These are phyloP conservation scores for Cepaea nemoralis DNA, from an alignment of 1,140 invertebrate species.

Conservation along the genomic window DNA sequence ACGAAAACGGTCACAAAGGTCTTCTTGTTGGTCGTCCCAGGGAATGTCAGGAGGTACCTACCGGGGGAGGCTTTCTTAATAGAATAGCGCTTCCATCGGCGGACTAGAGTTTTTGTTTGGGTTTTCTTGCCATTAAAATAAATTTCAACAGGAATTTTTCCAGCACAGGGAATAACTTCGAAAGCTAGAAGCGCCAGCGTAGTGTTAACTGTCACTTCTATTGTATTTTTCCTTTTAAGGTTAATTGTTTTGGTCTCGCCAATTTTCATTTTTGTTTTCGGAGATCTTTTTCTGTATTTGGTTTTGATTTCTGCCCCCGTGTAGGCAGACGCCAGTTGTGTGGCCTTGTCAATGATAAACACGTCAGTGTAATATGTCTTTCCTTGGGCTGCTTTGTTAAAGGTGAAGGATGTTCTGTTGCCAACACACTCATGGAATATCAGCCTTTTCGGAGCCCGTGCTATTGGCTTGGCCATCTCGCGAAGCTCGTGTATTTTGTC, in stretches of 20 bases:
- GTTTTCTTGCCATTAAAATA: constrained; percentile 43
- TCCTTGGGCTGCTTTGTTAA: constrained; percentile 53
- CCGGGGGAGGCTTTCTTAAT: constrained; percentile 51
- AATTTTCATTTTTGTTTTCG: constrained; percentile 41
- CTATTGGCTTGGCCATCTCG: constrained; percentile 48
- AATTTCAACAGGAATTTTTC: constrained; percentile 41
- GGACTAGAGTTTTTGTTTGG: constrained; percentile 41
- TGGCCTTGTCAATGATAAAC: constrained; percentile 60
- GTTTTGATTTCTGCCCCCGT: constrained; percentile 54
- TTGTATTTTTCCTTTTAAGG: constrained; percentile 40
- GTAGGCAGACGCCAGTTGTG: constrained; percentile 60
- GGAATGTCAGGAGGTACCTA: constrained; percentile 55
- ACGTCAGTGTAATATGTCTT: constrained; percentile 68
- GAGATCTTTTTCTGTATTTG: constrained; percentile 42
- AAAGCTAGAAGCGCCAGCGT: constrained; percentile 39
- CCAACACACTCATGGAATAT: constrained; percentile 64
- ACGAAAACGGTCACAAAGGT: constrained; percentile 50
- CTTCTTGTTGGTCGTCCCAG: constrained; percentile 48
- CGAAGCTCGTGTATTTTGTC: constrained; percentile 33
- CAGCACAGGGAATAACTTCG: constrained; percentile 50
- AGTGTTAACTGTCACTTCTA: constrained; percentile 40
- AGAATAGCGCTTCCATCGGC: constrained; percentile 50
- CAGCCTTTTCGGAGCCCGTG: constrained; percentile 41
- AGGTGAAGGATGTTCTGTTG: constrained; percentile 61
- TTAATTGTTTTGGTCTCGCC: constrained; percentile 51